Evolutionary conservation across 2,797 vertebrate genomes (phyloP).

Genomic region (Peromyscus nudipes): DNA sequence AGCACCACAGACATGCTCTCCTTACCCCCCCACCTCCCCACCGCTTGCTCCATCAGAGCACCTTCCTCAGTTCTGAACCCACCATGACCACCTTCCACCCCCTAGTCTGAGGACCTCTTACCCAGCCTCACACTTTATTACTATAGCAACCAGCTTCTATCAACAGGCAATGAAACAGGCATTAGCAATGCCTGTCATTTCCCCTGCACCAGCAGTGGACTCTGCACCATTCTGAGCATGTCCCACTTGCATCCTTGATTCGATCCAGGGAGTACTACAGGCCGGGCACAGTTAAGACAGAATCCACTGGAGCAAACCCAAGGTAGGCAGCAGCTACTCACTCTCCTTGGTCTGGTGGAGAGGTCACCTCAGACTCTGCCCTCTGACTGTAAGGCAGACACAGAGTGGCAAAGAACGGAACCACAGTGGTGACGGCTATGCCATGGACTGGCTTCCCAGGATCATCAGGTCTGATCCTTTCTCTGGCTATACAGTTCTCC

Average conservation of each 20-base stretch:
- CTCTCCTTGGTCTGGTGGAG: not conserved
- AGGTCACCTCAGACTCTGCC: not conserved
- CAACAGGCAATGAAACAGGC: not conserved
- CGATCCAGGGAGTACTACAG: too few relatives aligned
- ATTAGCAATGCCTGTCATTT: not conserved
- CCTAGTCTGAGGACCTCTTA: not conserved
- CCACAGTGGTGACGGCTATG: accelerated
- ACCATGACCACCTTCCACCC: not conserved
- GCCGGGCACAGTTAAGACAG: not conserved
- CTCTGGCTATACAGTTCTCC: not conserved
- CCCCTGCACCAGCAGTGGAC: not conserved
- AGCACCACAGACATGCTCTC: not conserved
- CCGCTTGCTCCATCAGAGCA: not conserved
- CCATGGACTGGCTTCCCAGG: accelerated
- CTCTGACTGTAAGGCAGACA: not conserved
- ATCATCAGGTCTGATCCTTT: not conserved
- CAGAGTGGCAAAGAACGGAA: not conserved
- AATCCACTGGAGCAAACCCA: not conserved
- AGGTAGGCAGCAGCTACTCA: not conserved
- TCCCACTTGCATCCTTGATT: too few relatives aligned
- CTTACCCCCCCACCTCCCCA: not conserved
- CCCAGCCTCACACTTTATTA: not conserved
- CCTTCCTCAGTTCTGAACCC: not conserved
- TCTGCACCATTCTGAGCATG: not conserved
- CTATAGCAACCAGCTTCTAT: not conserved